phyloP scores from a whole-genome alignment of 2,888 invertebrate species.

The Cabera pusaria region DNA sequence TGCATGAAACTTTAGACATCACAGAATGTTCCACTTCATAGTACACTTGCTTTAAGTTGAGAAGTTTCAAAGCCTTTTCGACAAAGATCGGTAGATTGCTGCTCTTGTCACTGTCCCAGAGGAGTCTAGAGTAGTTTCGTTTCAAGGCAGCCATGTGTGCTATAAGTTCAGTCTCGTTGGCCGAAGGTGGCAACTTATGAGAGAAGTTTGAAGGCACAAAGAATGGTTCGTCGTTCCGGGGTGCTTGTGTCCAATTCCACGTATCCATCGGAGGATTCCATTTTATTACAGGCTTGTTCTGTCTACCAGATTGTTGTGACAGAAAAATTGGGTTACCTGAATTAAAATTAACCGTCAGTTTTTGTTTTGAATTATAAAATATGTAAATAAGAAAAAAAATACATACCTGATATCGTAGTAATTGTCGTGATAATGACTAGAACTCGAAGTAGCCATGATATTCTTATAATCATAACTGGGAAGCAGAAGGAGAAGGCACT shows the following conservation, averaged over 20 bases:
- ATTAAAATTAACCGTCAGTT: constrained; percentile 29
- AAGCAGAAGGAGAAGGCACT: constrained; percentile 48
- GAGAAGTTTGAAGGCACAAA: constrained; percentile 73
- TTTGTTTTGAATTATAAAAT: too few species aligned
- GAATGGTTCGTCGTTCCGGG: constrained; percentile 66
- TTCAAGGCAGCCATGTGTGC: constrained; percentile 72
- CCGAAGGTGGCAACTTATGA: constrained; percentile 77
- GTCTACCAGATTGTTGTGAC: constrained; percentile 56
- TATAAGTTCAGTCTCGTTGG: constrained; percentile 74
- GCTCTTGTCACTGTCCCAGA: constrained; percentile 89
- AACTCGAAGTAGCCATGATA: constrained; percentile 64
- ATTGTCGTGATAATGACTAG: constrained; percentile 35
- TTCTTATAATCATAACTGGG: constrained; percentile 72
- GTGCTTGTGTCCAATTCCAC: constrained; percentile 71
- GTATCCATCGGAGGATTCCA: constrained; percentile 76
- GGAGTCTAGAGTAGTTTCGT: constrained; percentile 81
- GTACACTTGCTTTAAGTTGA: constrained; percentile 92
- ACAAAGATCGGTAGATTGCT: constrained; percentile 90
- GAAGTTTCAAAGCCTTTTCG: constrained; percentile 90
- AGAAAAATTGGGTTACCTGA: constrained; percentile 77
- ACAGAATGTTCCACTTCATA: constrained; percentile 95
- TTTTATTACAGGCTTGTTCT: constrained; percentile 67
- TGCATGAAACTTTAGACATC: constrained; percentile 96
- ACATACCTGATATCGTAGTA: constrained; percentile 59
- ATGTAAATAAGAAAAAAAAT: background rate